These are phyloP conservation scores for Pogona vitticeps DNA, from an alignment of 2,113 vertebrate species.

Conservation along the genomic window DNA sequence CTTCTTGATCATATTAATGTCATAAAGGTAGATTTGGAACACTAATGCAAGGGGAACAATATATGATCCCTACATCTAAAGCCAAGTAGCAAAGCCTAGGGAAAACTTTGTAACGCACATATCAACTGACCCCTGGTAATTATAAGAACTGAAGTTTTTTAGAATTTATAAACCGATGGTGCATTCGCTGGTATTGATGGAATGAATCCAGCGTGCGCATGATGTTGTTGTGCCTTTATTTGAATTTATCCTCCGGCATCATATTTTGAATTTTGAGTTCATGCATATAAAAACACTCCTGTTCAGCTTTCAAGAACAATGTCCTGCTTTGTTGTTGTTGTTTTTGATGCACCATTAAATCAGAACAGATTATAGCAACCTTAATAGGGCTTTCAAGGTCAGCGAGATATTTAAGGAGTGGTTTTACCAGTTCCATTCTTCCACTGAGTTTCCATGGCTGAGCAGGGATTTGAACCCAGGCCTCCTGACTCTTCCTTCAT, in stretches of 20 bases:
- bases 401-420: too few species aligned
- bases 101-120: neutral
- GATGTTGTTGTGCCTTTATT: neutral
- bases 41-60: neutral
- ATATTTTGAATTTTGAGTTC: neutral
- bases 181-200: too few species aligned
- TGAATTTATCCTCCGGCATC: neutral
- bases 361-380: too few species aligned
- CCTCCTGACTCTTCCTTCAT: too few species aligned
- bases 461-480: too few species aligned
- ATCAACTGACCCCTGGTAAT: neutral
- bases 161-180: neutral
- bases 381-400: too few species aligned
- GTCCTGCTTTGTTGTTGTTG: neutral
- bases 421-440: too few species aligned
- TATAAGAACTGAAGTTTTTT: neutral
- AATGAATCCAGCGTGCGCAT: neutral
- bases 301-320: neutral
- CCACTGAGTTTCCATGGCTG: too few species aligned
- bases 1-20: neutral
- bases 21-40: neutral
- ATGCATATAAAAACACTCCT: neutral
- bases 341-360: conserved; percentile 23
- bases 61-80: too few species aligned
- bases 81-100: too few species aligned